These are phyloP conservation scores for Brotogeris chrysoptera DNA, from an alignment of 2,797 vertebrate genomes.

Conservation along the genomic window DNA sequence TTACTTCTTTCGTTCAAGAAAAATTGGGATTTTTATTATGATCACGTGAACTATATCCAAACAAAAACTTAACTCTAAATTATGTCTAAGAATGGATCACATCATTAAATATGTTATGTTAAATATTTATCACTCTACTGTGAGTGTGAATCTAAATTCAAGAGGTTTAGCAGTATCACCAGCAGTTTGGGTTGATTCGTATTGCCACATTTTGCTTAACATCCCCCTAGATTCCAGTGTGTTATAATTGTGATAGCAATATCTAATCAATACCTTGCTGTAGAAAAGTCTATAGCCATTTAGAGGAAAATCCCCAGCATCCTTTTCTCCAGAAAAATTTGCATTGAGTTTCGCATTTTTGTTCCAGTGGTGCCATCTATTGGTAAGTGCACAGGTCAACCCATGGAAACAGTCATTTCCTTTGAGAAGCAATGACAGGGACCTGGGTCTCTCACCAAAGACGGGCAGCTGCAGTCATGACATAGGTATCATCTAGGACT, in stretches of 20 bases:
- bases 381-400: neutral
- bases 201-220: neutral
- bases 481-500: fast-evolving
- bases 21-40: neutral
- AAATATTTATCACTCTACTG: neutral
- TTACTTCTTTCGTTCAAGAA: neutral
- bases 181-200: neutral
- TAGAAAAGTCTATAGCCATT: neutral
- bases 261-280: neutral
- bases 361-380: conserved; percentile 62
- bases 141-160: neutral
- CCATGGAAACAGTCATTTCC: neutral
- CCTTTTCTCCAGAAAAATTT: conserved; percentile 15
- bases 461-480: neutral
- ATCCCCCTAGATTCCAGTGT: neutral
- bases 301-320: conserved; percentile 15
- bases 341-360: neutral
- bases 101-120: neutral
- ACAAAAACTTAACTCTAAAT: neutral
- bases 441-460: neutral
- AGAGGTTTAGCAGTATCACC: neutral
- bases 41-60: neutral
- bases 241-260: neutral
- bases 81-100: neutral
- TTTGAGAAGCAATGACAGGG: neutral